These are phyloP conservation scores for Ara ararauna DNA, from an alignment of 2,797 vertebrate species.

Conservation along the genomic window DNA sequence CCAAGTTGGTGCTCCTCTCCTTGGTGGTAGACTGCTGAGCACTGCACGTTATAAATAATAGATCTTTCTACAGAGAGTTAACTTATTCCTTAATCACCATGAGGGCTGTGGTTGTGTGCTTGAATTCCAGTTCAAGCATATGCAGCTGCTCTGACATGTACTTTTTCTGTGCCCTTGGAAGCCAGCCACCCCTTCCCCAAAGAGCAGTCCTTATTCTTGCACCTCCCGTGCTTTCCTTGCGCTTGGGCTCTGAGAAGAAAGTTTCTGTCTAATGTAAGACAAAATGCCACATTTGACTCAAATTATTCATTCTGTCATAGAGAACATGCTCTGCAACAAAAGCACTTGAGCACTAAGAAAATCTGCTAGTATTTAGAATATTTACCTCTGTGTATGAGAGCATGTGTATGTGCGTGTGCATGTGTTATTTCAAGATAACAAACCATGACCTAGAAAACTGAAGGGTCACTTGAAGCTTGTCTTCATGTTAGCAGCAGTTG, in stretches of 20 bases:
- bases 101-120: neutral
- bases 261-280: neutral
- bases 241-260: neutral
- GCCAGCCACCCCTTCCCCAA: slow-evolving; percentile 2
- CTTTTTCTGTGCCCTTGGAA: slow-evolving; percentile 33
- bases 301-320: neutral
- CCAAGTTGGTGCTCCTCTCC: neutral
- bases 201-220: neutral
- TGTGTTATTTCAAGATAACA: neutral
- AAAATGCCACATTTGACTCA: neutral
- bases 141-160: slow-evolving; percentile 60
- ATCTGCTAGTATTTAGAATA: neutral
- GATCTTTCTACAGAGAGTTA: slow-evolving; percentile 39
- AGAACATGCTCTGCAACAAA: neutral
- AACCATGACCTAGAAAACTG: slow-evolving; percentile 44
- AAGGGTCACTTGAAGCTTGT: slow-evolving; percentile 19
- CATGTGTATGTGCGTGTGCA: accelerated
- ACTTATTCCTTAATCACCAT: slow-evolving; percentile 45
- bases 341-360: neutral
- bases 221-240: neutral
- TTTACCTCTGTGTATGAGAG: neutral
- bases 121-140: slow-evolving; percentile 38
- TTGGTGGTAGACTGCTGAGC: neutral
- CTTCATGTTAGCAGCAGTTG: slow-evolving; percentile 32
- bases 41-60: slow-evolving; percentile 7